Conservation (phyloP, 2,113 vertebrate species). For the Tor tambroides region DNA sequence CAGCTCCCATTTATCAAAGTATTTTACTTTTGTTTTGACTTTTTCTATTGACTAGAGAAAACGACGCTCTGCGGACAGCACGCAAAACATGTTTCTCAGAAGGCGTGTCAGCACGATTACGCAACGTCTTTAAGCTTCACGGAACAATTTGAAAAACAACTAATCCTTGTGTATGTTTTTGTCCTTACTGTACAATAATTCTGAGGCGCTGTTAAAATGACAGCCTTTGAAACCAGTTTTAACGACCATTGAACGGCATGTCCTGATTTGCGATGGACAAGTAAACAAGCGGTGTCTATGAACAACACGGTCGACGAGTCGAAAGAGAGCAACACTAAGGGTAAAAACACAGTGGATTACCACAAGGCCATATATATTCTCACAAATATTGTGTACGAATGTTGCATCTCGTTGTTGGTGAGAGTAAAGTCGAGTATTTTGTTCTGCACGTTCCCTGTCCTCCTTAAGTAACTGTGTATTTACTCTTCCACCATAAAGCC, state of each 20-base stretch:
- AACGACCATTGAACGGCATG: not conserved
- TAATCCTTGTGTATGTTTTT: not conserved
- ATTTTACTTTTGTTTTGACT: too few species aligned
- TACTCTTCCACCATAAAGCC: not conserved
- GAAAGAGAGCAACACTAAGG: not conserved
- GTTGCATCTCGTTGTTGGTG: not conserved
- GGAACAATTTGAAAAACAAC: not conserved
- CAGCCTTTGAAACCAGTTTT: not conserved
- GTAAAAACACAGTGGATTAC: not conserved
- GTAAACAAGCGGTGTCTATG: conserved; percentile 5
- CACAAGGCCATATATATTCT: not conserved
- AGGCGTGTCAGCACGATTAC: not conserved
- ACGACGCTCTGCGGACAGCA: not conserved
- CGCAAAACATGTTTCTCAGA: not conserved
- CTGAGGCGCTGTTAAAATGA: not conserved
- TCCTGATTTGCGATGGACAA: not conserved
- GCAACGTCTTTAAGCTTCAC: not conserved
- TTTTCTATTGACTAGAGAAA: not conserved
- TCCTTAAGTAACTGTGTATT: not conserved
- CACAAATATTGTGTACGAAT: not conserved
- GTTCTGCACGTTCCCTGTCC: not conserved
- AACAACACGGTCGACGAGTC: not conserved
- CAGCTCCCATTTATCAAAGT: not conserved
- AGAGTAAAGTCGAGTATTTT: not conserved
- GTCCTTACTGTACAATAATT: not conserved